phyloP scores from a whole-genome alignment of 2,888 invertebrate genomes.

The Meganola albula region DNA sequence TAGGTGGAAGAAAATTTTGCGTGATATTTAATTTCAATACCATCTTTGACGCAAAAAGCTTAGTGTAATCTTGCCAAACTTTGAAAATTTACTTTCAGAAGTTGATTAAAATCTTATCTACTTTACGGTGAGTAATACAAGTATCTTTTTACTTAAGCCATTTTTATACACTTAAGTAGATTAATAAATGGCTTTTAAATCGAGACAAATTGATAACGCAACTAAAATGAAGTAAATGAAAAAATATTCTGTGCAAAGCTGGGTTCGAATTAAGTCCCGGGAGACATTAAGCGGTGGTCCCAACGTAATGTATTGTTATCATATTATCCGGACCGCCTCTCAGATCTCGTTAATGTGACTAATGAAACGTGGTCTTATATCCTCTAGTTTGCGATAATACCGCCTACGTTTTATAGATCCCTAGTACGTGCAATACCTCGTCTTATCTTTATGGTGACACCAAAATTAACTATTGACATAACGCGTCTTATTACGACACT shows the following conservation, averaged over 20 bases:
- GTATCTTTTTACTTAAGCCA: slow-evolving; percentile 17
- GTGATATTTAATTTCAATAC: slow-evolving; percentile 59
- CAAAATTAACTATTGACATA: slow-evolving; percentile 13
- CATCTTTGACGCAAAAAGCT: slow-evolving; percentile 47
- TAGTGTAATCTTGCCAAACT: slow-evolving; percentile 41
- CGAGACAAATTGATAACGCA: slow-evolving; percentile 22
- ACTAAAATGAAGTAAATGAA: slow-evolving; percentile 24
- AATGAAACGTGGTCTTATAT: slow-evolving; percentile 48
- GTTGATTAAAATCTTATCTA: slow-evolving; percentile 34
- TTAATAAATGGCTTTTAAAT: slow-evolving; percentile 19
- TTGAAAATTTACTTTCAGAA: slow-evolving; percentile 33
- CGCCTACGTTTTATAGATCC: slow-evolving; percentile 21
- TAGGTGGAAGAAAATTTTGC: slow-evolving; percentile 54
- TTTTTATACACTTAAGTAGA: slow-evolving; percentile 13
- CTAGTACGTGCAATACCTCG: slow-evolving; percentile 11
- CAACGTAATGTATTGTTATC: slow-evolving; percentile 50
- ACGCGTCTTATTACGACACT: slow-evolving; percentile 16
- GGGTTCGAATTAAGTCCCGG: slow-evolving; percentile 27
- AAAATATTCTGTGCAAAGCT: slow-evolving; percentile 29
- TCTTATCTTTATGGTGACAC: slow-evolving; percentile 35
- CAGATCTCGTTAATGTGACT: slow-evolving; percentile 41
- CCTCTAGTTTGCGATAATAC: slow-evolving; percentile 38
- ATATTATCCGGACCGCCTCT: slow-evolving; percentile 35
- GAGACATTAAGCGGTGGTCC: slow-evolving; percentile 36
- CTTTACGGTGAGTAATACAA: slow-evolving; percentile 18